These are phyloP conservation scores for Ophiothrix spiculata DNA, from an alignment of 35 echinoderm and acorn worm genomes.

Conservation along the genomic window DNA sequence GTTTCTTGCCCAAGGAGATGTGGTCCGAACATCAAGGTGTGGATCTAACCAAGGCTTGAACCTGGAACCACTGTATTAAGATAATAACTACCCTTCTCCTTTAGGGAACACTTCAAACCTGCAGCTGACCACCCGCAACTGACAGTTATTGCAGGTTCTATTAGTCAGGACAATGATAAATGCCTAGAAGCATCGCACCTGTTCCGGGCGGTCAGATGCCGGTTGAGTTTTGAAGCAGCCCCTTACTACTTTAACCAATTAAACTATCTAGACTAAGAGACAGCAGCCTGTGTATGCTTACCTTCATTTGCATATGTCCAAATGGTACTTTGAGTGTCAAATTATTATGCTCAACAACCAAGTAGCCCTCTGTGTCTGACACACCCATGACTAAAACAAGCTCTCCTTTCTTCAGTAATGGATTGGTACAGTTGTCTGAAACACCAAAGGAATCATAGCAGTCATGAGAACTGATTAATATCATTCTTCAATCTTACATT, in stretches of 20 bases:
- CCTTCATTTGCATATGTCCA: conserved; percentile 45
- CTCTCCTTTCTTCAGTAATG: conserved; percentile 49
- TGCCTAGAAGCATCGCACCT: too few relatives aligned
- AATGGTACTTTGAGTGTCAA: conserved; percentile 58
- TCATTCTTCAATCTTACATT: too few relatives aligned
- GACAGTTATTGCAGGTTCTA: background rate
- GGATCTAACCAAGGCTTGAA: too few relatives aligned
- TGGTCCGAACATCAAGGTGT: too few relatives aligned
- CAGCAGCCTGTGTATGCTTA: background rate
- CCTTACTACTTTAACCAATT: background rate
- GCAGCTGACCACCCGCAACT: too few relatives aligned
- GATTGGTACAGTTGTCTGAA: conserved; percentile 24
- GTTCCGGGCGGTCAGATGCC: too few relatives aligned
- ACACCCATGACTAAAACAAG: conserved; percentile 59
- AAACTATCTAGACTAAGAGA: background rate
- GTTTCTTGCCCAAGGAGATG: too few relatives aligned
- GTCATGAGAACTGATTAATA: too few relatives aligned
- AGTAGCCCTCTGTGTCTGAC: conserved; percentile 21
- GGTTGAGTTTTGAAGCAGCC: background rate
- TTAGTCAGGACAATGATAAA: background rate
- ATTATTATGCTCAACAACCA: conserved; percentile 58
- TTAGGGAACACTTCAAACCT: too few relatives aligned
- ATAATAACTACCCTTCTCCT: too few relatives aligned
- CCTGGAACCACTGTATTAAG: too few relatives aligned
- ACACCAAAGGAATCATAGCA: too few relatives aligned